A percentile compares a stretch with the other conserved stretches of the same genome.
Conservation (phyloP, 2,797 vertebrate species). For the Cetoscarus ocellatus region DNA sequence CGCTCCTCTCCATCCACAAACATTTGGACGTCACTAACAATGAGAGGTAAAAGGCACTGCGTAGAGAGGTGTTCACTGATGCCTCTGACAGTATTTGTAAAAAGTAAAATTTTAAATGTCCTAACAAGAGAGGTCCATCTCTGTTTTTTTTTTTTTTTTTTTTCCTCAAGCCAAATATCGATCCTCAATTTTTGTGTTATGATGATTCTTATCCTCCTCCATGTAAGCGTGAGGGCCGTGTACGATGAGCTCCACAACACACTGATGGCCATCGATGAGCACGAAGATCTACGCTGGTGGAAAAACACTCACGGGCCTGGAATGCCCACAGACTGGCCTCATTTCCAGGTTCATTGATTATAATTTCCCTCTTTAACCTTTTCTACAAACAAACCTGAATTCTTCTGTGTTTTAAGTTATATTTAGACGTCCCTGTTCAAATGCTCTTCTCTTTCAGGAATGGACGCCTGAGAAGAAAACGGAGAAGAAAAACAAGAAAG, state of each 20-base stretch:
- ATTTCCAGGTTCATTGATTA: slow-evolving; percentile 83
- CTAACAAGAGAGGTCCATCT: too few relatives aligned
- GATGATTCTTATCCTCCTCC: not conserved
- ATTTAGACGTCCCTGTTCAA: not conserved
- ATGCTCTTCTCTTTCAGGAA: slow-evolving; percentile 71
- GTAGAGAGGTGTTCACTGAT: not conserved
- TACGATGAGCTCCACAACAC: slow-evolving; percentile 88
- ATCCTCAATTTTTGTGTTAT: not conserved
- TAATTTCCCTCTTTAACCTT: not conserved
- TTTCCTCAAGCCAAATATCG: too few relatives aligned
- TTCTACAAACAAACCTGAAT: not conserved
- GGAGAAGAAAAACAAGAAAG: slow-evolving; percentile 86
- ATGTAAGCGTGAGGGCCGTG: slow-evolving; percentile 80
- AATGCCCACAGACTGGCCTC: slow-evolving; percentile 91
- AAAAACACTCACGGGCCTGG: slow-evolving; percentile 88
- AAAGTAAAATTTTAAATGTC: too few relatives aligned
- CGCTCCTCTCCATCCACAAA: slow-evolving; percentile 87
- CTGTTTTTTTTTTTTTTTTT: too few relatives aligned
- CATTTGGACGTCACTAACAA: slow-evolving; percentile 89
- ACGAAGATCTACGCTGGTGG: slow-evolving; percentile 90
- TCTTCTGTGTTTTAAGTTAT: not conserved
- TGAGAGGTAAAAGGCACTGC: slow-evolving; percentile 72
- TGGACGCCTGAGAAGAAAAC: slow-evolving; percentile 86
- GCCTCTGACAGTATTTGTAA: too few relatives aligned
- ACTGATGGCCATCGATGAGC: slow-evolving; percentile 86